Percentiles rank a stretch among this genome's conserved stretches.
Conservation (phyloP, 2,888 invertebrate genomes). For the Torymus texanus region DNA sequence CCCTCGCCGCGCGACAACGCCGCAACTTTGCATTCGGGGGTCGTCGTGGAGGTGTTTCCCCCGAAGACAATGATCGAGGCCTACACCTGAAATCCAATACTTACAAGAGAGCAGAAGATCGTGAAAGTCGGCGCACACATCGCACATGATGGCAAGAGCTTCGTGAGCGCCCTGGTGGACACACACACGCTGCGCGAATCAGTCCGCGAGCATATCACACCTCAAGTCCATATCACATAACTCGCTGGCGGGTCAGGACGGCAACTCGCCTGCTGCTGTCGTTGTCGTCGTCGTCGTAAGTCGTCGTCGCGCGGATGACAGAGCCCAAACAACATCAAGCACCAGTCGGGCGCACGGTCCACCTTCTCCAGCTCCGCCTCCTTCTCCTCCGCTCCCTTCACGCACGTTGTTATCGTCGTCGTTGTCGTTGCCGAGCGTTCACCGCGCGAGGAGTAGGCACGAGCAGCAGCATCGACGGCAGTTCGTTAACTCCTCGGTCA, state of each 20-base stretch:
- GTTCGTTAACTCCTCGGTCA: slow-evolving; percentile 72
- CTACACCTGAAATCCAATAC: slow-evolving; percentile 63
- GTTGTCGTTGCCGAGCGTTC: slow-evolving; percentile 23
- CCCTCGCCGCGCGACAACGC: too few relatives aligned
- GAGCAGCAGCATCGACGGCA: slow-evolving; percentile 62
- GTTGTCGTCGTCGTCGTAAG: too few relatives aligned
- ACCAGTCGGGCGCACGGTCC: too few relatives aligned
- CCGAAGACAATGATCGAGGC: too few relatives aligned
- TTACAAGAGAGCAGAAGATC: slow-evolving; percentile 91
- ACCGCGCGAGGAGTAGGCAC: slow-evolving; percentile 25
- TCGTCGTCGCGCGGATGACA: too few relatives aligned
- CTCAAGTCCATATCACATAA: slow-evolving; percentile 62
- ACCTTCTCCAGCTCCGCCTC: too few relatives aligned
- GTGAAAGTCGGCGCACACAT: slow-evolving; percentile 95
- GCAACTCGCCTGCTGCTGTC: not conserved
- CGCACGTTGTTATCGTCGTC: not conserved
- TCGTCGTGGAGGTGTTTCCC: too few relatives aligned
- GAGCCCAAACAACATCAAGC: too few relatives aligned
- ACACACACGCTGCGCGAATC: slow-evolving; percentile 19
- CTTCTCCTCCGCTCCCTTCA: too few relatives aligned
- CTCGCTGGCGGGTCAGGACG: slow-evolving; percentile 30
- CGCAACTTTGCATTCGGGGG: too few relatives aligned
- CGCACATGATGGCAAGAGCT: slow-evolving; percentile 83
- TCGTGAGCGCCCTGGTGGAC: slow-evolving; percentile 55
- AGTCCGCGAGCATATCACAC: slow-evolving; percentile 29